A percentile compares a stretch with the other conserved stretches of the same genome.
These are phyloP conservation scores for Monopis laevigella DNA, from an alignment of 2,888 invertebrate species.

Conservation along the genomic window DNA sequence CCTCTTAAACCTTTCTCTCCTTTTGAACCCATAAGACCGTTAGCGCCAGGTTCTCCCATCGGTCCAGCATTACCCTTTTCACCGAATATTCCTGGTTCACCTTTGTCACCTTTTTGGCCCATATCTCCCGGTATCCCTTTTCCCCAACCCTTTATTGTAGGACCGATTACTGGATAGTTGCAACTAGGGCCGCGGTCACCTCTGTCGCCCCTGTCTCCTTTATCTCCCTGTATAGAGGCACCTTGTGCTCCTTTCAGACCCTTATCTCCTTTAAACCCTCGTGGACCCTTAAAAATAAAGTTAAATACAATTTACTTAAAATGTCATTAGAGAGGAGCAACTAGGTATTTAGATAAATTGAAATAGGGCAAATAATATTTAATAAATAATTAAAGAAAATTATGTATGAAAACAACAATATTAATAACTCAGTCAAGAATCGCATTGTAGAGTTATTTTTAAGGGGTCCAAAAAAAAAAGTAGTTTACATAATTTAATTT, in stretches of 20 bases:
- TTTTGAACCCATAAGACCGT: conserved; percentile 72
- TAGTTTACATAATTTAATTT: too few relatives aligned
- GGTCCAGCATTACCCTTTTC: conserved; percentile 76
- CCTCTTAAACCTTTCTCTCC: conserved; percentile 92
- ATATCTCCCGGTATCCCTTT: conserved; percentile 53
- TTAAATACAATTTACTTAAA: too few relatives aligned
- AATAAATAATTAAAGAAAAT: too few relatives aligned
- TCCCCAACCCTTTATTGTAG: conserved; percentile 38
- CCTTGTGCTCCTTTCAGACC: conserved; percentile 74
- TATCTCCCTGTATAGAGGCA: conserved; percentile 56
- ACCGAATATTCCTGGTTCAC: conserved; percentile 70
- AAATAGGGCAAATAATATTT: too few relatives aligned
- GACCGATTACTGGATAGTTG: conserved; percentile 28
- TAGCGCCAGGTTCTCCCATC: conserved; percentile 75
- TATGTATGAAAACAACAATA: too few relatives aligned
- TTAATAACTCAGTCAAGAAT: too few relatives aligned
- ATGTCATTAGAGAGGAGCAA: too few relatives aligned
- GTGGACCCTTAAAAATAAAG: conserved; percentile 64
- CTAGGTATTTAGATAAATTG: too few relatives aligned
- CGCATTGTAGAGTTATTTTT: too few relatives aligned
- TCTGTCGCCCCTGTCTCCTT: conserved; percentile 69
- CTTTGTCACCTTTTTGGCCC: conserved; percentile 71
- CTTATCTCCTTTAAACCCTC: conserved; percentile 75
- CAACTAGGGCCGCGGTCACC: conserved; percentile 62
- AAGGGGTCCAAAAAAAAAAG: too few relatives aligned